A percentile compares a stretch with the other conserved stretches of the same genome.
These are phyloP conservation scores for Galendromus occidentalis DNA, from an alignment of 1,140 invertebrate species.

Conservation along the genomic window DNA sequence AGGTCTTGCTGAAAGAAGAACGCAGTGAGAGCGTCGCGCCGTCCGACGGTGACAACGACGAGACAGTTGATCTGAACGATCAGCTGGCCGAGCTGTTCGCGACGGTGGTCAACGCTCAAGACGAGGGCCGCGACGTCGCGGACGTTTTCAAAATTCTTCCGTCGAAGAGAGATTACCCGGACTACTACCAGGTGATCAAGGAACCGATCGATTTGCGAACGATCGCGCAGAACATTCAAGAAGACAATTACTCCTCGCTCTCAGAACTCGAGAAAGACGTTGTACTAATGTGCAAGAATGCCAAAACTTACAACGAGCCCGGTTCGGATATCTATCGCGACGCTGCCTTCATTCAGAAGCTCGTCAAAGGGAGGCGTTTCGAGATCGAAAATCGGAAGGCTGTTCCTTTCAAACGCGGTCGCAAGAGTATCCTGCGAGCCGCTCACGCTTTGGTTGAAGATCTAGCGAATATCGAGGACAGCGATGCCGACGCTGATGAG, in stretches of 20 bases:
- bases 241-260: constrained; percentile 45
- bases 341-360: constrained; percentile 9
- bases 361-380: constrained; percentile 2
- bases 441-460: neutral
- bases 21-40: constrained; percentile 13
- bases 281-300: constrained; percentile 75
- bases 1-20: constrained; percentile 24
- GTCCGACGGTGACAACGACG: neutral
- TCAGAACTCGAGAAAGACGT: constrained; percentile 76
- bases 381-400: constrained; percentile 6
- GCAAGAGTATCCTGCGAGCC: neutral
- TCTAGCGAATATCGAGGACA: neutral
- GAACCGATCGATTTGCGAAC: constrained; percentile 84
- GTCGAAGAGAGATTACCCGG: constrained; percentile 44
- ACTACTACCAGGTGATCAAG: constrained; percentile 89
- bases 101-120: neutral
- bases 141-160: constrained; percentile 11
- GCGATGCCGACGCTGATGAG: neutral
- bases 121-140: neutral
- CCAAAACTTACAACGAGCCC: constrained; percentile 86
- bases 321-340: constrained; percentile 83
- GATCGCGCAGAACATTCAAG: constrained; percentile 76
- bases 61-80: neutral
- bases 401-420: neutral
- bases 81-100: neutral